phyloP scores from a whole-genome alignment of 2,888 invertebrate genomes.

The Caenorhabditis doughertyi region DNA sequence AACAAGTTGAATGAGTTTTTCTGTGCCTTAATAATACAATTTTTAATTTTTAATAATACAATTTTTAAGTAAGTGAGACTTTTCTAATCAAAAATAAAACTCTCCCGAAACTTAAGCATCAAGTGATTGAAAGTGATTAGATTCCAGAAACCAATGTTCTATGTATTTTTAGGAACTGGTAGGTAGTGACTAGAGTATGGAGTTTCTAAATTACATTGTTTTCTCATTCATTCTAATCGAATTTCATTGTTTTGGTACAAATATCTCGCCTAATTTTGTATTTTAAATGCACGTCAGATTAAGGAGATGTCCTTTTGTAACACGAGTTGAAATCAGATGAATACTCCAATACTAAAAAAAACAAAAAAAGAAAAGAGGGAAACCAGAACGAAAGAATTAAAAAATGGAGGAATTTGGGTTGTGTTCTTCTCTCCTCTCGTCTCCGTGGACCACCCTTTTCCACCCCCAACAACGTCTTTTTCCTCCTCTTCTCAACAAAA shows the following conservation, averaged over 20 bases:
- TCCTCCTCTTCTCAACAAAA: not conserved
- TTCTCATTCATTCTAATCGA: not conserved
- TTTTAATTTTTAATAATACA: too few relatives aligned
- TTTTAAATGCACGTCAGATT: too few relatives aligned
- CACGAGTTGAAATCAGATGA: too few relatives aligned
- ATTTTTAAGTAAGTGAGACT: too few relatives aligned
- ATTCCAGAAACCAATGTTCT: conserved; percentile 25
- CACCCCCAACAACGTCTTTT: conserved; percentile 1
- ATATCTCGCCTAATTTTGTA: not conserved
- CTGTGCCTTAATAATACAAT: too few relatives aligned
- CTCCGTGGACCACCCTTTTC: conserved; percentile 17
- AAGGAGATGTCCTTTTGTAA: too few relatives aligned
- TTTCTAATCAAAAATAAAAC: not conserved
- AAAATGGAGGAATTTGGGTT: conserved; percentile 36
- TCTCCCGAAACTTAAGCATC: not conserved
- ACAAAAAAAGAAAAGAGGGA: not conserved
- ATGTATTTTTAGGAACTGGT: not conserved
- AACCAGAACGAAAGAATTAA: conserved; percentile 14
- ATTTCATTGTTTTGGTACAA: not conserved
- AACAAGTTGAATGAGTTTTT: too few relatives aligned
- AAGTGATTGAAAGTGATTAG: not conserved
- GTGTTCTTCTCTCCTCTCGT: conserved; percentile 32
- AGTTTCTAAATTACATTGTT: not conserved
- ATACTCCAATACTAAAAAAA: not conserved
- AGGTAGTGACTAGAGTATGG: not conserved